A percentile compares a stretch with the other conserved stretches of the same genome.
Conservation (phyloP, 2,888 invertebrate species). For the Sinhomidia bicolor region DNA sequence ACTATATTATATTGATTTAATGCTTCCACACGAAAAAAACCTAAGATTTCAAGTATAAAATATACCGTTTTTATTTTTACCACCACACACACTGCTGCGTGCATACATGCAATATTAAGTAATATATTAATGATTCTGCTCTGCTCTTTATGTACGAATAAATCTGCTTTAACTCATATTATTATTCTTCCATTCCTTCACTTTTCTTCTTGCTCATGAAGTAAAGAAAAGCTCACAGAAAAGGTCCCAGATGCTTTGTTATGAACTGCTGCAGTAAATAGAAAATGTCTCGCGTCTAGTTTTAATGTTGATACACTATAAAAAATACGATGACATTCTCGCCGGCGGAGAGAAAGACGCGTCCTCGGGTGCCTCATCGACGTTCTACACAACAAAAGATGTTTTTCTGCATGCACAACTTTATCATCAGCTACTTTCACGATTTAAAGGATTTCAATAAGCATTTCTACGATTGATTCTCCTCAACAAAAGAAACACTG, state of each 20-base stretch:
- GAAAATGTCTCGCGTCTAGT: neutral
- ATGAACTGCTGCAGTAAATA: neutral
- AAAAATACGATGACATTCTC: neutral
- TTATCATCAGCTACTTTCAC: neutral
- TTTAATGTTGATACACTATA: neutral
- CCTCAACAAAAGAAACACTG: conserved; percentile 10
- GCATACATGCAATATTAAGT: no score
- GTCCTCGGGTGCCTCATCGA: neutral
- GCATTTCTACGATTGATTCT: conserved; percentile 15
- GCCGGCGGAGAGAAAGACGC: neutral
- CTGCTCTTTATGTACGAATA: neutral
- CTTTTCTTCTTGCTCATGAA: neutral
- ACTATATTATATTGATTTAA: no score
- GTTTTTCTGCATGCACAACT: neutral
- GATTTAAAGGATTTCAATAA: conserved; percentile 31
- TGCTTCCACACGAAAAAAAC: no score
- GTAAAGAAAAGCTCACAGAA: neutral
- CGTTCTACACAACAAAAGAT: neutral
- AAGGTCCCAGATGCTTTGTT: neutral
- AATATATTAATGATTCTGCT: neutral
- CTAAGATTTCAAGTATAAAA: no score
- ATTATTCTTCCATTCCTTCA: neutral
- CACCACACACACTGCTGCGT: no score
- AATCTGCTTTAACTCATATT: neutral
- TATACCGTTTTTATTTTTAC: no score